Base-by-base conservation (phyloP, 2,888 invertebrate species). In the Ophraella communa region DNA sequence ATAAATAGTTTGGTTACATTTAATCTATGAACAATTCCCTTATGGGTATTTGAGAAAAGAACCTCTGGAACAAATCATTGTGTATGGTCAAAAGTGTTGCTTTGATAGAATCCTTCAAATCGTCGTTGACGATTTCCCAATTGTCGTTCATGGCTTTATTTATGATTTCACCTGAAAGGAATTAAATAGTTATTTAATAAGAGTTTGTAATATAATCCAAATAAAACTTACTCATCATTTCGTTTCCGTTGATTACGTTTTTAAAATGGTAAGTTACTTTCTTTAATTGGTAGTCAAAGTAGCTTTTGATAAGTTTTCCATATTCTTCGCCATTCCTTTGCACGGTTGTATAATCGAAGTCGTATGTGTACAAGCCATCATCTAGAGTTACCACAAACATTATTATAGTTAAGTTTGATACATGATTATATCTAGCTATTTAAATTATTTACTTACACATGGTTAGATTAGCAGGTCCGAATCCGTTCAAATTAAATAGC, bases 391-490 rank as follows among this genome's bases (percentile, higher is more conserved):
- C 45, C 3, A 52, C n/a, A n/a, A n/a, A n/a, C n/a, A n/a, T n/a
- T n/a, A n/a, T n/a, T n/a, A n/a, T n/a, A n/a, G n/a, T n/a, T n/a
- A n/a, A n/a, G n/a, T n/a, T n/a, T n/a, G n/a, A n/a, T n/a, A n/a
- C n/a, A n/a, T n/a, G n/a, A 51, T n/a, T n/a, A 47, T 17, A 45
- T 17, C 8, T 20, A 3, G 10, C 4, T 1, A 10, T 21, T 21
- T 21, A 47, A 21, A 44, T 23, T 4, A 20, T 23, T 33, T 33
- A 76, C 78, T 80, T 76, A 88, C 88, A 76, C 81, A 90, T 83
- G 0, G 89, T 89, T 10, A 91, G 85, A 67, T 89, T 90, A 0
- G 88, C 87, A 62, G 84, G 80, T 1, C 91, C 91, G 70, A 86
- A 85, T 2, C 91, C 90, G 52, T 85, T 87, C 10, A 91, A 87